Evolutionary conservation across 37 sponge, comb jelly and placozoan species (phyloP).

Genomic region (Beroe ovata): DNA sequence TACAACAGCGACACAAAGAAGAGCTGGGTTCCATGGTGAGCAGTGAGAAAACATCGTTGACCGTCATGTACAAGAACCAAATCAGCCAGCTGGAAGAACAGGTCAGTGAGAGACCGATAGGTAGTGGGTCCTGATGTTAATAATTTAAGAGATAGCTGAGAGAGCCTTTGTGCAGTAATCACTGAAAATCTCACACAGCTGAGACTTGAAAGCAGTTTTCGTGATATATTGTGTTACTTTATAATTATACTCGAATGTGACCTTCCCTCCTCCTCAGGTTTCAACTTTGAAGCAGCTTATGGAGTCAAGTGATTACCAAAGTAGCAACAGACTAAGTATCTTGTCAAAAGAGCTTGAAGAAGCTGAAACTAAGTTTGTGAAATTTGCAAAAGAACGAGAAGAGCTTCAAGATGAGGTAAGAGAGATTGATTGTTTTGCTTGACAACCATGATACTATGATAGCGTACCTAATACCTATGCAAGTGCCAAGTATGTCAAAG

Average conservation of each 20-base stretch:
- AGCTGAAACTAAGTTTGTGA: slow-evolving; percentile 6
- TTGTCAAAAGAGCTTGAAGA: slow-evolving; percentile 23
- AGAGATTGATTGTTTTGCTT: too few species aligned
- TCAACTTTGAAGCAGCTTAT: slow-evolving; percentile 48
- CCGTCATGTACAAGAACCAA: slow-evolving; percentile 18
- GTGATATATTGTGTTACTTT: too few species aligned
- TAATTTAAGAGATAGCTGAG: too few species aligned
- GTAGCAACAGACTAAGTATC: not conserved
- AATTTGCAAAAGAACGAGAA: not conserved
- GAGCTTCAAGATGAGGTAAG: slow-evolving; percentile 27
- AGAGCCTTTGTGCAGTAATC: too few species aligned
- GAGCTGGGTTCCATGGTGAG: slow-evolving; percentile 50
- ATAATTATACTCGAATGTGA: too few species aligned
- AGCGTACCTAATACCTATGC: too few species aligned
- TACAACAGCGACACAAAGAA: slow-evolving; percentile 5
- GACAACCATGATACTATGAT: too few species aligned
- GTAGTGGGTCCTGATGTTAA: too few species aligned
- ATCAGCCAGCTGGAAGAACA: slow-evolving; percentile 36
- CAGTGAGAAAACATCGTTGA: slow-evolving; percentile 35
- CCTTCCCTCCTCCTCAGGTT: slow-evolving; percentile 4
- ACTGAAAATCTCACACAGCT: too few species aligned
- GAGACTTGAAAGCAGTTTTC: too few species aligned
- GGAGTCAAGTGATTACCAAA: slow-evolving; percentile 42
- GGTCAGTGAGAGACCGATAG: too few species aligned
- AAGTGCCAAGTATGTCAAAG: too few species aligned